A percentile compares a stretch with the other conserved stretches of the same genome.
Conservation (phyloP, 2,113 vertebrate genomes). For the Lasiurus borealis region DNA sequence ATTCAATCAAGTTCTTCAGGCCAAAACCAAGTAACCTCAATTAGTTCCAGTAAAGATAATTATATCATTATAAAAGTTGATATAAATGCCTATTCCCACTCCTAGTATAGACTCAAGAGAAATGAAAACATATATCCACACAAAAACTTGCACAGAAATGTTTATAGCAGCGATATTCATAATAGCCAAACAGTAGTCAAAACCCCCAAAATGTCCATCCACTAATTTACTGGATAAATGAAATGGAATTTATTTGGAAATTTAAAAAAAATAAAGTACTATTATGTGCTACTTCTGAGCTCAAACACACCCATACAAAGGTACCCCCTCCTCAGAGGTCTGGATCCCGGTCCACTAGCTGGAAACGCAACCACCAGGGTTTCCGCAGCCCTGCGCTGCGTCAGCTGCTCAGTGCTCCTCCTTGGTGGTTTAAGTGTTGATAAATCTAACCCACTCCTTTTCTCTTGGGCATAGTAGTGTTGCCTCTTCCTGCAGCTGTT, state of each 20-base stretch:
- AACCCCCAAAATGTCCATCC: not conserved
- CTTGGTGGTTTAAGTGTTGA: not conserved
- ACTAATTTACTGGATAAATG: not conserved
- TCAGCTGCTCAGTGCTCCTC: not conserved
- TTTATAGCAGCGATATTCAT: not conserved
- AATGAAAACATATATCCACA: not conserved
- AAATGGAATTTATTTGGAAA: not conserved
- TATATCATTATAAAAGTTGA: not conserved
- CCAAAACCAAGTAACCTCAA: not conserved
- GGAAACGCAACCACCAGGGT: not conserved
- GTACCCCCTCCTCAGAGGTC: not conserved
- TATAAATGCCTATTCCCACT: not conserved
- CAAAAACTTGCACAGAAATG: conserved; percentile 27
- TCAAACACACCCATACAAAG: not conserved
- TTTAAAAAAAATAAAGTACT: not conserved
- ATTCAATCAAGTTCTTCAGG: not conserved
- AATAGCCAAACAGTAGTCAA: not conserved
- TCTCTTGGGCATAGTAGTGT: not conserved
- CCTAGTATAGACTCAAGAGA: not conserved
- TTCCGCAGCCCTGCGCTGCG: not conserved
- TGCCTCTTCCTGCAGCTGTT: not conserved
- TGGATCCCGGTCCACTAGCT: not conserved
- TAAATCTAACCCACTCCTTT: not conserved
- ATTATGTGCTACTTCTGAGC: not conserved
- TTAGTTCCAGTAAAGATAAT: not conserved